Base-by-base conservation (phyloP, 2,888 invertebrate genomes). In the Polyploca ridens region DNA sequence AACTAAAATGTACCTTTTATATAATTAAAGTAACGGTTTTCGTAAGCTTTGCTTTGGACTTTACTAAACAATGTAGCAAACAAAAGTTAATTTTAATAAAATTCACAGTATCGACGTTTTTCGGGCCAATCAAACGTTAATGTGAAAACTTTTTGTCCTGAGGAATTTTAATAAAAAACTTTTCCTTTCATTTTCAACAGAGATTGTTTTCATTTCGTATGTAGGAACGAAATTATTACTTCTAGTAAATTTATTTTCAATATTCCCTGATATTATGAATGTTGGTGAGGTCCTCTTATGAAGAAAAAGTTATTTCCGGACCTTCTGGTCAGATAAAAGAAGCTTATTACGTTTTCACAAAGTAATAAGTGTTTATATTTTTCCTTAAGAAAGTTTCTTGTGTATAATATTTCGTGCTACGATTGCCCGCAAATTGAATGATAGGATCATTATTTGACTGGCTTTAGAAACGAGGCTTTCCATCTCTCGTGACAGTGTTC, bases 111-210 rank as follows among this genome's bases (percentile, higher is more conserved):
- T 61, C 13, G 41, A 27, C 41, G 19, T 41, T 60, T 59, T 61
- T 41, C 41, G 14, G 14, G 44, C 27, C 64, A 62, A 66, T 66
- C 65, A 67, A 66, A 63, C 63, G 61, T 62, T 62, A 57, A 62
- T 16, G 66, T 65, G 35, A 64, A 58, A 66, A 66, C 62, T 64
- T 66, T 60, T 63, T 58, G 58, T 57, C 54, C 57, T 11, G 61
- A 61, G 63, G 54, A 65, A 69, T 65, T 66, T 68, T 62, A 49
- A 54, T 27, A 57, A 62, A 66, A 59, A 64, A n/a, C 64, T 70
- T 62, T 63, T 27, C 44, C 19, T 44, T 44, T 27, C 41, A 61
- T 44, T 41, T 41, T 41, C 41, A 41, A 41, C 41, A 41, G 13
- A 41, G 13, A 41, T 41, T 41, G 41, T 41, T 16, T 27, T n/a